phyloP scores from a whole-genome alignment of 2,888 invertebrate genomes.

The Volucella inflata region DNA sequence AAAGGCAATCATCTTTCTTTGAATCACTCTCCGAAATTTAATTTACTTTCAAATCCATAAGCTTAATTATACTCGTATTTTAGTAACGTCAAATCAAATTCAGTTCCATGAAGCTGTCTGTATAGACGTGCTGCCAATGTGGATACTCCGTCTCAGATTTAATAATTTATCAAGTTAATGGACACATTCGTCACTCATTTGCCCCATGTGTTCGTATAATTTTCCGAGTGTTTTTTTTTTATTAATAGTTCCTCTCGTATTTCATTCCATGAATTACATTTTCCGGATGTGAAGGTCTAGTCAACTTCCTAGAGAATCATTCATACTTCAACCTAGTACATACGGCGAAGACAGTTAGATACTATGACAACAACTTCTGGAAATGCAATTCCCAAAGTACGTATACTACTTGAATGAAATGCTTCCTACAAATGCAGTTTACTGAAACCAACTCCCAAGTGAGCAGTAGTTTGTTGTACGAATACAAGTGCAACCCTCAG shows the following conservation, averaged over 20 bases:
- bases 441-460: constrained; percentile 51
- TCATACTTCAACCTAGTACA: constrained; percentile 34
- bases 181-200: constrained; percentile 2
- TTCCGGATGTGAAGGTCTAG: constrained; percentile 55
- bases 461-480: constrained; percentile 12
- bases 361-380: neutral
- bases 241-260: constrained; percentile 34
- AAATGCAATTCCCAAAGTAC: constrained; percentile 18
- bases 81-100: no score
- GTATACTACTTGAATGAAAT: constrained; percentile 9
- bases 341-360: neutral
- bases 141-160: no score
- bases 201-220: neutral
- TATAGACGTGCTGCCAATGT: no score
- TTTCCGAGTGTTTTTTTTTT: constrained; percentile 6
- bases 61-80: no score
- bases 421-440: constrained; percentile 50
- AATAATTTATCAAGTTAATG: neutral
- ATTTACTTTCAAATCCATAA: no score
- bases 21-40: no score
- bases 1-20: no score
- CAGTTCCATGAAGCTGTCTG: no score
- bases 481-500: neutral
- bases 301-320: constrained; percentile 54
- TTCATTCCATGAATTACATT: constrained; percentile 34